Base-by-base conservation (phyloP, 2,797 vertebrate genomes). In the Cirrhinus mrigala region DNA sequence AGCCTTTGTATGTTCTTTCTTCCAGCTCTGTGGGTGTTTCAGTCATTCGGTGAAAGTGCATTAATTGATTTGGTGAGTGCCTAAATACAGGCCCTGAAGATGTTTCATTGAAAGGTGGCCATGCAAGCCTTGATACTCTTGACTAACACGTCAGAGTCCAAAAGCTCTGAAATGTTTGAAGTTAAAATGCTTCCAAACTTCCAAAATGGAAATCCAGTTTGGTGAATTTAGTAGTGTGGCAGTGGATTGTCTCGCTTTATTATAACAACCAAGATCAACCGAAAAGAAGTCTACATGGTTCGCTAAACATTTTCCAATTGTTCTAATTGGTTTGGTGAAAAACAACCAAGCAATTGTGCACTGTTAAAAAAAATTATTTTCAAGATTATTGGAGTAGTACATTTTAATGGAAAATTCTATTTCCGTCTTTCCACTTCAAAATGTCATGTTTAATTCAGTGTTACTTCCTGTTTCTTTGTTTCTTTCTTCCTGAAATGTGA, bases 1-100 rank as follows among this genome's bases (percentile, higher is more conserved):
- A 73, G 68, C 71, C 24, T 74, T 74, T 73, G 50, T 75, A 22
- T 76, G 40, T 50, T 70, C 54, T 48, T 75, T 79, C 44, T 79
- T 77, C 29, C 44, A 62, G 58, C 64, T 14, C 40, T 24, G 44
- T 58, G 50, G 69, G 78, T 46, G 37, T 69, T 33, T 64, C 29
- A 60, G 62, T 84, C 50, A 66, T 69, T 81, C 22, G 18, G 14
- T 52, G 77, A 56, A 56, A 56, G 29, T 68, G 37, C 27, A 76
- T 81, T 54, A 68, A 79, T 78, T 68, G 73, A 77, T 56, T 68
- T 68, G 40, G 60, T 68, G 69, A 66, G 71, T 52, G 48, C 5
- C 70, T 64, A 75, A 56, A 24, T 33, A 52, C 24, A 83, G 37
- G n/a, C 48, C 22, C 22, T 83, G 27, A 76, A 76, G 29, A 83